Percentiles rank a stretch among this genome's conserved stretches.
These are phyloP conservation scores for Drosophila dunni DNA, from an alignment of 1,140 invertebrate genomes.

Conservation along the genomic window DNA sequence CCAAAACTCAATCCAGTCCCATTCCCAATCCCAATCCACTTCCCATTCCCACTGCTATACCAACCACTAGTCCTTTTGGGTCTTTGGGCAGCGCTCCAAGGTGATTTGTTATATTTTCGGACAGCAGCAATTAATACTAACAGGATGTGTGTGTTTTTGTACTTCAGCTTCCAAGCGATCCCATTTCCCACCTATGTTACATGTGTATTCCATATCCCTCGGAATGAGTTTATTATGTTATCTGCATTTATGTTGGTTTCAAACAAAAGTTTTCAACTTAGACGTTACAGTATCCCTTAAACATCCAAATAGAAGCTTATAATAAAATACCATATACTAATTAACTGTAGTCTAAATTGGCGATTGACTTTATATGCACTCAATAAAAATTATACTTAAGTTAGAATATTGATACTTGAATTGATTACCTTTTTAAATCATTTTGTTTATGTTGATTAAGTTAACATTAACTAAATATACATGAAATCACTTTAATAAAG, in stretches of 20 bases:
- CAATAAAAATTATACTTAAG: constrained; percentile 8
- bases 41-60: constrained; percentile 26
- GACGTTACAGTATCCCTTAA: background rate
- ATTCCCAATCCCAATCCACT: constrained; percentile 21
- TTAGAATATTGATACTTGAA: constrained; percentile 1
- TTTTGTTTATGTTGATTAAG: constrained; percentile 1
- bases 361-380: background rate
- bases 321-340: background rate
- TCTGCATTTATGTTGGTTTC: constrained; percentile 11
- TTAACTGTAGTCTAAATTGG: background rate
- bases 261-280: constrained; percentile 7
- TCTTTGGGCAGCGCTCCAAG: constrained; percentile 63
- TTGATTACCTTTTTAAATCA: background rate
- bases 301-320: background rate
- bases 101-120: constrained; percentile 84
- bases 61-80: constrained; percentile 66
- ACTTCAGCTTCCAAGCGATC: constrained; percentile 15
- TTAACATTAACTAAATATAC: constrained; percentile 9
- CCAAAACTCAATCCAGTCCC: constrained; percentile 23
- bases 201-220: background rate
- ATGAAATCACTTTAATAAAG: constrained; percentile 1
- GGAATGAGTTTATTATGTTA: constrained; percentile 30
- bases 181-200: constrained; percentile 6
- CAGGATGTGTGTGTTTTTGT: constrained; percentile 72
- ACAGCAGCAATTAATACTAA: constrained; percentile 84